Base-by-base conservation (phyloP, 1,140 invertebrate genomes). In the Aphidius gifuensis region DNA sequence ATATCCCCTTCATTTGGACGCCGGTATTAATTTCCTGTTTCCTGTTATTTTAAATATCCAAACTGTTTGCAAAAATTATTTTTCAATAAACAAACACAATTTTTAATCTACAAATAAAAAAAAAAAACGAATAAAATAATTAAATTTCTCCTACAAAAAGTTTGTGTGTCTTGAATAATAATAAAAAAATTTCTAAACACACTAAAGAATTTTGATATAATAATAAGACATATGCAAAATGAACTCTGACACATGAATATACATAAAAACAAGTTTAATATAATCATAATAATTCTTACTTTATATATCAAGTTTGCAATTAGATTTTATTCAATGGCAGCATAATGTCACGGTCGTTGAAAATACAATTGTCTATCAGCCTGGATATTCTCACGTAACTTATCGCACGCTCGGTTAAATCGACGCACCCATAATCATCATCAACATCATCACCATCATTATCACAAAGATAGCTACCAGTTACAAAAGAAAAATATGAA, bases 261-360 rank as follows among this genome's bases (percentile, higher is more conserved):
- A 32, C n/a, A 43, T 47, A 58, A 5, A 11, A 46, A 46, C 44
- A 45, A 45, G 11, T 9, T 7, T 58, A 23, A 9, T 9, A 48
- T 60, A 60, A 60, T 42, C 7, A 60, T 42, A 45, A 39, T 43
- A n/a, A 9, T 43, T 48, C 40, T 55, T 43, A 54, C 45, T 54
- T 54, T 42, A 32, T 44, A n/a, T 32, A 49, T 54, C 21, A 49
- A 21, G 50, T 11, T 42, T 23, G 45, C 43, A 61, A 61, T 61
- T 61, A 61, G 51, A 51, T 40, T 64, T 64, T 58, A 67, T 71
- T 68, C 69, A 72, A 74, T 76, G 68, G 58, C 66, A 67, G 62
- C 68, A 60, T 74, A 77, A 77, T 76, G 75, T 74, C 74, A 76
- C 58, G 73, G 73, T 70, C 72, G 59, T 60, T 49, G 47, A 50